Evolutionary conservation across 2,113 vertebrate genomes (phyloP), one percentile per base, ranked within the genome.

Genomic region (Tetrao urogallus): DNA sequence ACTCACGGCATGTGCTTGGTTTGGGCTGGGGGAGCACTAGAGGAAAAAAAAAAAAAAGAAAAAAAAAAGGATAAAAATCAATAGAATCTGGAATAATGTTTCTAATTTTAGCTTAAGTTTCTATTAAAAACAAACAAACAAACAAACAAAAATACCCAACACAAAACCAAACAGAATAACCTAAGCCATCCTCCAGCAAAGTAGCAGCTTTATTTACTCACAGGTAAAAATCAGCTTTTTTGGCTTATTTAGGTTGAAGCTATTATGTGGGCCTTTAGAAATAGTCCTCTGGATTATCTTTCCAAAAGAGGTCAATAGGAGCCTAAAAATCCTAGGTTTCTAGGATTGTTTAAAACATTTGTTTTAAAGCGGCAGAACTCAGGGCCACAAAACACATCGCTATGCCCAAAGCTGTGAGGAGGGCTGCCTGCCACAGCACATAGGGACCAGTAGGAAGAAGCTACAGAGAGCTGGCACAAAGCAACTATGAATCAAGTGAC

Each of bases 11-110:
- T 2, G 1, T 16, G 17, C 32, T n/a, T 34, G 16, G 10, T 4
- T 14, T 0, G 11, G 24, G 16, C 2, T 80, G 22, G 13, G 42
- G 4, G 24, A 9, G 14, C 34, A 9, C 0, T 0, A 10, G 3
- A 10, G 17, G 9, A 20, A 50, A 64, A 32, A 52, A 13, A 27
- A 25, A 52, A 52, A 13, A 14, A 25, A 48, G 11, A 50, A 50
- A 54, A 28, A 56, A 32, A 30, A 18, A 54, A 54, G 8, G 19
- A 48, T 48, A 48, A 56, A 56, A 56, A 24, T 40, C 2, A 11
- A 8, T 6, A 10, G 4, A 38, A 16, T 16, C 64, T 48, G 38
- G 27, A 8, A 56, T 25, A 52, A 69, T 0, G 7, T 11, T 75
- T 24, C 34, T 60, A 16, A 43, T 73, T 70, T 65, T 52, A 66